Evolutionary conservation across 2,113 vertebrate species (phyloP).

Genomic region (Etia nguti): DNA sequence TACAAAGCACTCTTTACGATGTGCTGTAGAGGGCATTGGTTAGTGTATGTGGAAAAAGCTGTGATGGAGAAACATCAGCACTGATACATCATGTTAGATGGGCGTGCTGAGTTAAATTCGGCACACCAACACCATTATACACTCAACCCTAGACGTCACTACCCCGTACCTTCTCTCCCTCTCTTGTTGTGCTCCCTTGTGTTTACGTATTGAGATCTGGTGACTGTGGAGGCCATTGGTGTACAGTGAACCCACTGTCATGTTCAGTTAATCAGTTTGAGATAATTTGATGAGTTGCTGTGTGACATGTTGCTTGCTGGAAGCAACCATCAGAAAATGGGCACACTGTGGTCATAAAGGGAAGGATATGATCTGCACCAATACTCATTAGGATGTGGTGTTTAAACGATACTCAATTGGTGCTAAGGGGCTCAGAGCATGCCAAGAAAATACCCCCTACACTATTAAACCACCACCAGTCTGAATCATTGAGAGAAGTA

Average conservation of each 20-base stretch:
- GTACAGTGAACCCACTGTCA: background rate
- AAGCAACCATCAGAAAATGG: background rate
- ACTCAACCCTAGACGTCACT: background rate
- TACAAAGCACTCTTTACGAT: background rate
- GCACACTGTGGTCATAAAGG: background rate
- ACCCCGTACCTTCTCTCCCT: background rate
- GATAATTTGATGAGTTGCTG: background rate
- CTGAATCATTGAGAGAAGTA: background rate
- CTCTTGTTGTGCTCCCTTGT: background rate
- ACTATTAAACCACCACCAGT: background rate
- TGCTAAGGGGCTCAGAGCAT: background rate
- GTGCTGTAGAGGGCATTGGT: background rate
- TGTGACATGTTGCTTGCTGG: background rate
- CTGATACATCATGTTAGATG: constrained; percentile 14
- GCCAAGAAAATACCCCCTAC: background rate
- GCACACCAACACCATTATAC: background rate
- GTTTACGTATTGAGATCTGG: background rate
- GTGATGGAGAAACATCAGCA: background rate
- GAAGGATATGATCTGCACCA: background rate
- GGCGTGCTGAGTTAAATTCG: background rate
- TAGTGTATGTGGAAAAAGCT: background rate
- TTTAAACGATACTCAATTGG: background rate
- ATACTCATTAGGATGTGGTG: background rate
- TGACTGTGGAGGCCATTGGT: background rate
- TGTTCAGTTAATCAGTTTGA: background rate